These are phyloP conservation scores for Hyperopisus bebe DNA, from an alignment of 2,113 vertebrate species.

Conservation along the genomic window DNA sequence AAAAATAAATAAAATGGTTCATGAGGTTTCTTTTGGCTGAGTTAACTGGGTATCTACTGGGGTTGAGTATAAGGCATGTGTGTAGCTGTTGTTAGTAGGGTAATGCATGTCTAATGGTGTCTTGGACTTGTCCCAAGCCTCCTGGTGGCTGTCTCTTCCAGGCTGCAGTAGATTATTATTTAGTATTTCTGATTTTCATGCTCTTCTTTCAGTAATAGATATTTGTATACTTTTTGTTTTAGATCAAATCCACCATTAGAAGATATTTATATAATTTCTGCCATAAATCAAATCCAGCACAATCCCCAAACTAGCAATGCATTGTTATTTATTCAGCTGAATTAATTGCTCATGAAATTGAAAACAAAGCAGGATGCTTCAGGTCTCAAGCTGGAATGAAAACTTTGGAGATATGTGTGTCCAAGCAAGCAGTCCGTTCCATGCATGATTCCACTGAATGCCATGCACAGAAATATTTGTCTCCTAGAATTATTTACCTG, in stretches of 20 bases:
- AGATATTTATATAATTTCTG: background rate
- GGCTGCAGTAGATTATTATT: background rate
- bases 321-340: background rate
- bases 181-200: background rate
- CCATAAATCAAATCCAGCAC: background rate
- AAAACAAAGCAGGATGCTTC: background rate
- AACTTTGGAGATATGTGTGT: background rate
- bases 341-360: background rate
- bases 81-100: background rate
- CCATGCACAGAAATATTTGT: background rate
- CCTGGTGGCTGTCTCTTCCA: background rate
- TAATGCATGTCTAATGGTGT: background rate
- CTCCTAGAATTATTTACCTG: background rate
- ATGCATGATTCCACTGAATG: background rate
- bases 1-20: background rate
- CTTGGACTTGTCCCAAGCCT: background rate
- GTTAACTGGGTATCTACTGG: background rate
- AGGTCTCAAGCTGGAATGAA: background rate
- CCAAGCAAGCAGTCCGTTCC: background rate
- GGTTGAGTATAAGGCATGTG: background rate
- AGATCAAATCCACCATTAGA: background rate
- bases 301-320: background rate
- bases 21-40: background rate
- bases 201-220: background rate
- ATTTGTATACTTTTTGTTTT: background rate